A percentile compares a stretch with the other conserved stretches of the same genome.
Evolutionary conservation across 64 coral and sea anemone genomes (phyloP).

Genomic region (Montipora efflorescens): DNA sequence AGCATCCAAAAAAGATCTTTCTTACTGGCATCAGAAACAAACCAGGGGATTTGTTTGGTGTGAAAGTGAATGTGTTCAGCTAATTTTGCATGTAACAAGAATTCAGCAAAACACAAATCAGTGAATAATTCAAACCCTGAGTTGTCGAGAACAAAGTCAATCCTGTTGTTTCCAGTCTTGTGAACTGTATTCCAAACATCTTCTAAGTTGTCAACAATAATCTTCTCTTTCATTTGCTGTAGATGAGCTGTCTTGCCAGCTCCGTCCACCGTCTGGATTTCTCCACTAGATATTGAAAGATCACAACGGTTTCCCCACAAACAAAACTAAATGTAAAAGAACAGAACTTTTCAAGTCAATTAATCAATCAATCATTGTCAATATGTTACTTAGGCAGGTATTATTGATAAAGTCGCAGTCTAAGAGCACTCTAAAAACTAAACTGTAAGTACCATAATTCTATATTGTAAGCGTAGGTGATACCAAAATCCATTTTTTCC

Average conservation of each 20-base stretch:
- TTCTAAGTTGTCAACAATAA: conserved; percentile 82
- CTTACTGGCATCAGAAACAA: conserved; percentile 87
- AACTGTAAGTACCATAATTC: too few relatives aligned
- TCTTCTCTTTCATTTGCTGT: conserved; percentile 73
- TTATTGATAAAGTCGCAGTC: too few relatives aligned
- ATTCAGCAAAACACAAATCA: conserved; percentile 95
- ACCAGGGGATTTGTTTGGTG: conserved; percentile 94
- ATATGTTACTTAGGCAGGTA: too few relatives aligned
- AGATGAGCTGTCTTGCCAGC: conserved; percentile 68
- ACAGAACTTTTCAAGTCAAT: neutral
- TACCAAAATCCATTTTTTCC: too few relatives aligned
- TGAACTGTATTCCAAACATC: conserved; percentile 68
- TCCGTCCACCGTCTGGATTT: conserved; percentile 53
- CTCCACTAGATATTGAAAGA: conserved; percentile 93
- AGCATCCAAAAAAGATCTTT: conserved; percentile 85
- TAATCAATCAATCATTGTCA: too few relatives aligned
- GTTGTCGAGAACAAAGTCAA: conserved; percentile 99
- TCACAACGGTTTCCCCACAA: conserved; percentile 99
- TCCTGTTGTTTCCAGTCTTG: conserved; percentile 24
- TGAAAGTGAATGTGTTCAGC: conserved; percentile 82
- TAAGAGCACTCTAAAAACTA: too few relatives aligned
- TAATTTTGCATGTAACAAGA: conserved; percentile 76
- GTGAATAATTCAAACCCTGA: conserved; percentile 97
- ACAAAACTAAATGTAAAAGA: conserved; percentile 76
- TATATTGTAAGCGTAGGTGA: too few relatives aligned